Evolutionary conservation across 2,888 invertebrate species (phyloP).

Genomic region (Pristionchus maxplancki): DNA sequence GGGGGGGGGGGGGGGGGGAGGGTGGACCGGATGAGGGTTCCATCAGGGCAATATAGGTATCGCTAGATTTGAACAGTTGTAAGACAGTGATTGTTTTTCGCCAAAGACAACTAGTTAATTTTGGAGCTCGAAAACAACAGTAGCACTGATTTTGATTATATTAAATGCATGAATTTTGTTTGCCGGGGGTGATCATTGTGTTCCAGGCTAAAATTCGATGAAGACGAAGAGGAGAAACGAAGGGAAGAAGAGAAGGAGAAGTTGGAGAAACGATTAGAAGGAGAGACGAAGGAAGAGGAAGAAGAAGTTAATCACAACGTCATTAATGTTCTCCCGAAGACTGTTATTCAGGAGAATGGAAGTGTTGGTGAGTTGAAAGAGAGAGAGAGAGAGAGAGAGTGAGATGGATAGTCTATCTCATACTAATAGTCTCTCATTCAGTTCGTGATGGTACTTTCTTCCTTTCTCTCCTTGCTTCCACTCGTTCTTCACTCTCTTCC

Average conservation of each 20-base stretch:
- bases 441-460: slow-evolving; percentile 47
- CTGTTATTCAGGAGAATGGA: neutral
- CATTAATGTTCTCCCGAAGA: neutral
- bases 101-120: too few relatives aligned
- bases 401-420: too few relatives aligned
- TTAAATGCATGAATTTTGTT: too few relatives aligned
- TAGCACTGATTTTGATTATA: too few relatives aligned
- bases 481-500: slow-evolving; percentile 21
- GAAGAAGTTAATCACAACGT: slow-evolving; percentile 48
- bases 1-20: too few relatives aligned
- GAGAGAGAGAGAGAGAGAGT: neutral
- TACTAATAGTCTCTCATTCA: neutral
- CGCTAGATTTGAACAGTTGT: too few relatives aligned
- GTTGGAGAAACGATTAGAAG: slow-evolving; percentile 38
- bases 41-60: too few relatives aligned
- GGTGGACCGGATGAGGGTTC: too few relatives aligned
- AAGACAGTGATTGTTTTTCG: too few relatives aligned
- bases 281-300: slow-evolving; percentile 43
- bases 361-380: neutral
- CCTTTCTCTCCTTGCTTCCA: slow-evolving; percentile 32
- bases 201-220: slow-evolving; percentile 26
- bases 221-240: slow-evolving; percentile 32
- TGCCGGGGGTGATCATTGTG: neutral
- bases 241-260: slow-evolving; percentile 43
- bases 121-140: too few relatives aligned